Base-by-base conservation (phyloP, 2,797 vertebrate species). In the Loris lydekkerianus region DNA sequence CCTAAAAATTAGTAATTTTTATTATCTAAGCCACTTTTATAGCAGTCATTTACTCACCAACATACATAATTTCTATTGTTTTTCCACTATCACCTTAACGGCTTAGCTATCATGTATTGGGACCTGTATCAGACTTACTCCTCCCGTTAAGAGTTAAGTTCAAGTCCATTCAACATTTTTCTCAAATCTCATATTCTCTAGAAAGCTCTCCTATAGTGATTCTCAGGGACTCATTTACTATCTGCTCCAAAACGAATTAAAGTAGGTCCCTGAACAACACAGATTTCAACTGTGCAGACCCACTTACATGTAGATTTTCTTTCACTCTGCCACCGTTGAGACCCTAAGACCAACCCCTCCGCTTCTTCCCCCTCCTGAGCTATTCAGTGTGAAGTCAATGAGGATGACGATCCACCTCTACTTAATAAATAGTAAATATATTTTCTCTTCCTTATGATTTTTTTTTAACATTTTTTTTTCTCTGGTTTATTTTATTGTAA, bases 21-120 rank as follows among this genome's bases (percentile, higher is more conserved):
- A 97, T 18, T 81, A 87, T 40, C 23, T 20, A 94, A 69, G 61
- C 43, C 82, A 53, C 34, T 73, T 96, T 80, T 43, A 53, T 3
- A 77, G 5, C 49, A 83, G 23, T 3, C 2, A 27, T 72, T 86
- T 67, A 20, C 31, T 86, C 27, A 72, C 1, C 10, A 69, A 27
- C 7, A 8, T 49, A 70, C 15, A 2, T 65, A 27, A 76, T 80
- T 96, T 77, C 34, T 77, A 53, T 11, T 8, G 65, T 29, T 58
- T 87, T 89, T 63, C 76, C 31, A 73, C 37, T 13, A 0, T 80
- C 56, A 72, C 20, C 72, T 72, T 61, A 31, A 77, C 29, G 72
- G 4, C 40, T 49, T 67, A 72, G 31, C 14, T 72, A 86, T 83
- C n/a, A 46, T 21, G 81, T 49, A 37, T 0, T 58, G 17, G 6